Evolutionary conservation across 1,140 invertebrate genomes (phyloP).

Genomic region (Bombus pyrosoma): DNA sequence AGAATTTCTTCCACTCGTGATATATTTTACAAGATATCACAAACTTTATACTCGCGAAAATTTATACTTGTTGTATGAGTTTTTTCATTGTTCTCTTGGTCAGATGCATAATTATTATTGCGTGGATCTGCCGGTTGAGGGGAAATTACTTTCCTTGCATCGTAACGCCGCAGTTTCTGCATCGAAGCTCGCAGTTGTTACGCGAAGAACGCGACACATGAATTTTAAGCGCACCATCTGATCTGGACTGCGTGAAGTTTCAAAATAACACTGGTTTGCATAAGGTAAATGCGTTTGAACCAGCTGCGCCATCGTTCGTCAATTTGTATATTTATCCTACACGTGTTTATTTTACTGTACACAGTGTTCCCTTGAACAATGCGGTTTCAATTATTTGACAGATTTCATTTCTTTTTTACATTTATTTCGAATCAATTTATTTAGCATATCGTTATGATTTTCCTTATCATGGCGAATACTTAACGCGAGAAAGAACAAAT

Average conservation of each 20-base stretch:
- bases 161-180: conserved; percentile 52
- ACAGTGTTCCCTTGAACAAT: no score
- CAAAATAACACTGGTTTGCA: neutral
- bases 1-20: neutral
- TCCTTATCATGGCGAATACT: no score
- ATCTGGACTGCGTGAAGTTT: neutral
- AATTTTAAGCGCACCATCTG: conserved; percentile 5
- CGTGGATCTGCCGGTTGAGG: conserved; percentile 50
- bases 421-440: no score
- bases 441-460: no score
- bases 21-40: neutral
- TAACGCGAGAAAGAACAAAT: no score
- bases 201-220: conserved; percentile 3
- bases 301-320: neutral
- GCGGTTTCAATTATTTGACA: no score
- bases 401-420: no score
- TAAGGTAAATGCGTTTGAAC: neutral
- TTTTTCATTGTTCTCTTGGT: conserved; percentile 33
- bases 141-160: conserved; percentile 53
- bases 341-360: no score
- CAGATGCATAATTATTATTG: conserved; percentile 60
- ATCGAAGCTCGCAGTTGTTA: conserved; percentile 55
- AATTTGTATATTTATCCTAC: neutral
- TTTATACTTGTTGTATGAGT: conserved; percentile 31
- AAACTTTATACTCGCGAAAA: conserved; percentile 5